Conservation (phyloP, 2,797 vertebrate genomes). For the Schizopygopsis malacanthus region DNA sequence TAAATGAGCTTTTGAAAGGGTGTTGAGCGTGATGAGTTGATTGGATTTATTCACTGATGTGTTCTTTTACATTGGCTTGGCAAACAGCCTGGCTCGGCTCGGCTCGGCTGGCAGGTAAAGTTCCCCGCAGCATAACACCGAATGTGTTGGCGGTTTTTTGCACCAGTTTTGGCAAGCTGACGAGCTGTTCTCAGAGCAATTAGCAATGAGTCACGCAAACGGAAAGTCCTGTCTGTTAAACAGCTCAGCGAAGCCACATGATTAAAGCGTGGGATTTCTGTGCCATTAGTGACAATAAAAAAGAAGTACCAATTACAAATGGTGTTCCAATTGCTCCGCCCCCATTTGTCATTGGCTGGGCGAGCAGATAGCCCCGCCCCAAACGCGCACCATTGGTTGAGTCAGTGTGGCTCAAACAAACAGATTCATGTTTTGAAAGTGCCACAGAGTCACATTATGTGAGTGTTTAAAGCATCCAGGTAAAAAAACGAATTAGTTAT, state of each 20-base stretch:
- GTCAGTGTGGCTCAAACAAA: not conserved
- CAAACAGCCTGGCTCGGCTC: not conserved
- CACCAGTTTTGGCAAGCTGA: conserved; percentile 5
- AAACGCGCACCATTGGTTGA: not conserved
- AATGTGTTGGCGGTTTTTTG: not conserved
- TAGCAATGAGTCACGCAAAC: conserved; percentile 10
- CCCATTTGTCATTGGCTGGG: not conserved
- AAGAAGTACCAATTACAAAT: not conserved
- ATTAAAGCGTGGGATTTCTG: not conserved
- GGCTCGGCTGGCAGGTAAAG: conserved; percentile 18
- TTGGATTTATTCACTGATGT: conserved; percentile 37
- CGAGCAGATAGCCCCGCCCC: not conserved
- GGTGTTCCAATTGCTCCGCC: not conserved
- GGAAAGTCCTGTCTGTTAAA: not conserved
- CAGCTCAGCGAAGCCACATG: not conserved
- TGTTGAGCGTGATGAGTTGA: conserved; percentile 23
- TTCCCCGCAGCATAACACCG: not conserved
- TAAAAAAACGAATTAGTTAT: no score
- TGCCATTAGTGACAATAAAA: no score
- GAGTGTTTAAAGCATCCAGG: not conserved
- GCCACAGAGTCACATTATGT: no score
- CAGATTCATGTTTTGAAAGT: no score
- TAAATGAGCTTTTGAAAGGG: conserved; percentile 33
- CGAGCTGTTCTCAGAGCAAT: conserved; percentile 14
- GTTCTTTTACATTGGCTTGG: conserved; percentile 21